A percentile compares a stretch with the other conserved stretches of the same genome.
Conservation (phyloP, 2,797 vertebrate genomes). For the Galago senegalensis region DNA sequence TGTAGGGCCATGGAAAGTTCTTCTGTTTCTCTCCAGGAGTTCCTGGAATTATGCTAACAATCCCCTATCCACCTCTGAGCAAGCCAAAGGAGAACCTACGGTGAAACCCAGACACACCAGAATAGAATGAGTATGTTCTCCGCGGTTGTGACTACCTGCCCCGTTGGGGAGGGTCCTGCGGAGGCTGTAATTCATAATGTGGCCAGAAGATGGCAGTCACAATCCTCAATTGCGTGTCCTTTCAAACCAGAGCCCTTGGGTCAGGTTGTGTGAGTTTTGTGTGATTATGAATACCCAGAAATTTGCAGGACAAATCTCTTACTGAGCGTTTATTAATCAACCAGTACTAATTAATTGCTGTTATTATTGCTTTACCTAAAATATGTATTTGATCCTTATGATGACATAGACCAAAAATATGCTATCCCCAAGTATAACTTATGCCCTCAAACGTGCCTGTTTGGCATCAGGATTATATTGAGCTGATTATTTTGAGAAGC, state of each 20-base stretch:
- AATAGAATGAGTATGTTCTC: neutral
- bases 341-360: no score
- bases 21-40: no score
- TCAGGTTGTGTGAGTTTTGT: neutral
- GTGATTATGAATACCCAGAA: no score
- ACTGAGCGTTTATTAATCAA: neutral
- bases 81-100: neutral
- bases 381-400: neutral
- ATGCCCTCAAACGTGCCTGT: neutral
- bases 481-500: neutral
- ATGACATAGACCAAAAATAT: neutral
- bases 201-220: neutral
- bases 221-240: neutral
- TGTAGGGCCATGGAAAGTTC: neutral
- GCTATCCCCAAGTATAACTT: no score
- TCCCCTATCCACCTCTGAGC: neutral
- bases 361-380: neutral
- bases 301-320: neutral
- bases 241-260: neutral
- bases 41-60: neutral
- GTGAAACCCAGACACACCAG: neutral
- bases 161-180: no score
- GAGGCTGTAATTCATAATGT: neutral
- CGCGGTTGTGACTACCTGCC: accelerated
- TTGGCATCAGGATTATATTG: neutral